Conservation (phyloP, 2,888 invertebrate species). For the Proisotoma minuta region DNA sequence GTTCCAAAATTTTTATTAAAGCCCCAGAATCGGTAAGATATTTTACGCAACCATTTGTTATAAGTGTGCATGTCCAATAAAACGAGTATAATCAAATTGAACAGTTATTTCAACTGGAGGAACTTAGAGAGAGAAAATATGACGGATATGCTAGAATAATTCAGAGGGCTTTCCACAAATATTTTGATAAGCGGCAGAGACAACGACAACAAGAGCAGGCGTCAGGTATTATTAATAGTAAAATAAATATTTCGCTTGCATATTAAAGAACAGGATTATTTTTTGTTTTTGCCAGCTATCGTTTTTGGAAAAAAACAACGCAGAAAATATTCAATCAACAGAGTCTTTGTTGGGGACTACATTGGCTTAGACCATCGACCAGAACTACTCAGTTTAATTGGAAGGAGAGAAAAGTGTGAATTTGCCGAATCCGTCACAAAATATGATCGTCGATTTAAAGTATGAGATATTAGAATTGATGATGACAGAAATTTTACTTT, state of each 20-base stretch:
- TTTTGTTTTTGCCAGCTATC: constrained; percentile 47
- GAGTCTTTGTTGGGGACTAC: constrained; percentile 66
- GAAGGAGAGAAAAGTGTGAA: constrained; percentile 61
- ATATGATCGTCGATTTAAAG: constrained; percentile 64
- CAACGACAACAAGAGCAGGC: constrained; percentile 59
- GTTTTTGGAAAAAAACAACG: constrained; percentile 61
- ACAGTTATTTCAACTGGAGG: constrained; percentile 64
- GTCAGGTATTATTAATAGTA: constrained; percentile 48
- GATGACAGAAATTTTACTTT: constrained; percentile 2
- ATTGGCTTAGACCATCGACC: constrained; percentile 63
- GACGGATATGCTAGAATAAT: constrained; percentile 62
- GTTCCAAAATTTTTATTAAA: constrained; percentile 64
- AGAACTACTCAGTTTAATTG: constrained; percentile 57
- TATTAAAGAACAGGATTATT: not conserved
- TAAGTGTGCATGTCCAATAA: not conserved
- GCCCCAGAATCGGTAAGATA: constrained; percentile 59
- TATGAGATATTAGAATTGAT: constrained; percentile 45
- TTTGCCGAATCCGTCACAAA: constrained; percentile 63
- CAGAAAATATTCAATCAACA: constrained; percentile 59
- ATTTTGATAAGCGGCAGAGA: constrained; percentile 59
- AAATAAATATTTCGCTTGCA: not conserved
- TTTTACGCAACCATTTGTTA: not conserved
- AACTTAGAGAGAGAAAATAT: constrained; percentile 62
- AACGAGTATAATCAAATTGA: too few species aligned
- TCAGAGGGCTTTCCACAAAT: constrained; percentile 63